phyloP scores from a whole-genome alignment of 2,888 invertebrate genomes.

The Platycheirus rosarum region DNA sequence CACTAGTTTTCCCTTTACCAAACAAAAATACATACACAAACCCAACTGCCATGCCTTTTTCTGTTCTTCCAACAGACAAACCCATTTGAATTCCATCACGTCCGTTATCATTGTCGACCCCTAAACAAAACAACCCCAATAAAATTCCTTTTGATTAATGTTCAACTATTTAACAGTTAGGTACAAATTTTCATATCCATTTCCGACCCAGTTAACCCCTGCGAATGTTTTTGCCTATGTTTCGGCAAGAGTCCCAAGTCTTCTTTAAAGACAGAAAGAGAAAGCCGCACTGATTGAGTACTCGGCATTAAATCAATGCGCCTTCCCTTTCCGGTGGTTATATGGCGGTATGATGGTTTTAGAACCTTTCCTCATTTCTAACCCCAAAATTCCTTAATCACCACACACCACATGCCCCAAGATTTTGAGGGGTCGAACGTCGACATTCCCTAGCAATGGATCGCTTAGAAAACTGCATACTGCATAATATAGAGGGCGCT shows the following conservation, averaged over 20 bases:
- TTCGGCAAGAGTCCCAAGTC: not conserved
- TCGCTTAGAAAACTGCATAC: not conserved
- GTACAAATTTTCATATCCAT: conserved; percentile 72
- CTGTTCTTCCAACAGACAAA: conserved; percentile 9
- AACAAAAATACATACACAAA: conserved; percentile 8
- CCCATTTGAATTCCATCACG: conserved; percentile 61
- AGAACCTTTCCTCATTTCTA: conserved; percentile 47
- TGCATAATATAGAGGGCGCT: conserved; percentile 23
- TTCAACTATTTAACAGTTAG: conserved; percentile 72
- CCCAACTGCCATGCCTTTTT: conserved; percentile 10
- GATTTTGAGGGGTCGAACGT: conserved; percentile 8
- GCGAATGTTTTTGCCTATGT: not conserved
- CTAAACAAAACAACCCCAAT: conserved; percentile 53
- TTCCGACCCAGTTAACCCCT: conserved; percentile 45
- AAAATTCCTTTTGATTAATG: conserved; percentile 73
- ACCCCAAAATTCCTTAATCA: conserved; percentile 44
- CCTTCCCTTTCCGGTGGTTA: conserved; percentile 43
- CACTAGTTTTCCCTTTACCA: conserved; percentile 18
- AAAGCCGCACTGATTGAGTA: conserved; percentile 78
- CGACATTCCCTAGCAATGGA: too few species aligned
- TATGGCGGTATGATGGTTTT: conserved; percentile 4
- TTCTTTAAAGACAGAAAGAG: not conserved
- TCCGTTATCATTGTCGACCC: conserved; percentile 37
- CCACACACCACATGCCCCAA: conserved; percentile 60
- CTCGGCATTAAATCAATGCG: conserved; percentile 79